Percentiles rank a stretch among this genome's conserved stretches.
These are phyloP conservation scores for Brachionus paranguensis DNA, from an alignment of 1,140 invertebrate genomes.

Conservation along the genomic window DNA sequence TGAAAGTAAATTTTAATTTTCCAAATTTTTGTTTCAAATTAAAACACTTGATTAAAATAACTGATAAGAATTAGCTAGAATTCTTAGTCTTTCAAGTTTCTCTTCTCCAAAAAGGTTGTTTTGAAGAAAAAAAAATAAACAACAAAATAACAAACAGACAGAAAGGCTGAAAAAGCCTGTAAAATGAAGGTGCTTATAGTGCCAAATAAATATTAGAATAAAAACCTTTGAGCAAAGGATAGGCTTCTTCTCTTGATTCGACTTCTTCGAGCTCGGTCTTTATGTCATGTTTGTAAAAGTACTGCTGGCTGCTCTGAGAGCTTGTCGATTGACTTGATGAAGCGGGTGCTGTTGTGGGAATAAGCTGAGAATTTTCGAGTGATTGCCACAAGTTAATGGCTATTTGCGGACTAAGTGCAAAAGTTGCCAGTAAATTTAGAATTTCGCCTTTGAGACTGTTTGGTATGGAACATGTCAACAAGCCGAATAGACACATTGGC, in stretches of 20 bases:
- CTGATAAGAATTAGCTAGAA: too few species aligned
- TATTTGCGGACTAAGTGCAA: slow-evolving; percentile 68
- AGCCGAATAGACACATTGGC: slow-evolving; percentile 68
- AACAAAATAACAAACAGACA: too few species aligned
- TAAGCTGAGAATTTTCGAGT: slow-evolving; percentile 69
- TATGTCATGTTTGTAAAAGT: slow-evolving; percentile 41
- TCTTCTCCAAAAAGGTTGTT: too few species aligned
- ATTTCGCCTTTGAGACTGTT: slow-evolving; percentile 76
- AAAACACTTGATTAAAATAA: too few species aligned
- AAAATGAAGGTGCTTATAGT: too few species aligned
- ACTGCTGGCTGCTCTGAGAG: neutral
- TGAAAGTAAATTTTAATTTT: too few species aligned
- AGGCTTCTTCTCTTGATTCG: slow-evolving; percentile 72
- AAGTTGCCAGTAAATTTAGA: slow-evolving; percentile 67
- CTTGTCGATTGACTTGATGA: slow-evolving; percentile 34
- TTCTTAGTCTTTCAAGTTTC: too few species aligned
- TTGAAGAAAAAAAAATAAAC: too few species aligned
- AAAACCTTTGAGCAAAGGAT: slow-evolving; percentile 59
- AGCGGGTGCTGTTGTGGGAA: neutral
- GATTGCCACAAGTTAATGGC: slow-evolving; percentile 75
- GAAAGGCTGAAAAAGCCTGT: too few species aligned
- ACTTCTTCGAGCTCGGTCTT: slow-evolving; percentile 66
- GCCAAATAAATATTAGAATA: neutral
- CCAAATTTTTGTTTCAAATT: too few species aligned
- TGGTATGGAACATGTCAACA: slow-evolving; percentile 77